These are phyloP conservation scores for Sphaerodactylus townsendi DNA, from an alignment of 2,113 vertebrate genomes.

Conservation along the genomic window DNA sequence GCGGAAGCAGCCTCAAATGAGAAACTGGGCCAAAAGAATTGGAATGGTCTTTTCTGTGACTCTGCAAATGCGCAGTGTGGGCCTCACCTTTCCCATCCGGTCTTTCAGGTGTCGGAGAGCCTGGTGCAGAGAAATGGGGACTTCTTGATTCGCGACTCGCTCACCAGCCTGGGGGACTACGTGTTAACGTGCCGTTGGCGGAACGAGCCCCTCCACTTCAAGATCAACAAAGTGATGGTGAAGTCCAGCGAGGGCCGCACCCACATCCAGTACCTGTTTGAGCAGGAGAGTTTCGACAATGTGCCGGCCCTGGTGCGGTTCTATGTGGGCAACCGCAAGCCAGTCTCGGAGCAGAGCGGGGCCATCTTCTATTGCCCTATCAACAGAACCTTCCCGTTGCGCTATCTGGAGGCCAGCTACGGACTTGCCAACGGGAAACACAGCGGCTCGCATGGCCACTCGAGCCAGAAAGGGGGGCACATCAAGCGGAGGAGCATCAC, in stretches of 20 bases:
- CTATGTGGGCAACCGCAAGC: conserved; percentile 88
- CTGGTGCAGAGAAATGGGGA: conserved; percentile 90
- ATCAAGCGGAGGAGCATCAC: conserved; percentile 96
- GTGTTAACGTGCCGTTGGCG: conserved; percentile 94
- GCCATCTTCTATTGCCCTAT: conserved; percentile 94
- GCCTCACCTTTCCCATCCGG: not conserved
- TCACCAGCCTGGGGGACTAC: conserved; percentile 89
- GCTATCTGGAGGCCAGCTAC: conserved; percentile 96
- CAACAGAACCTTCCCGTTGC: conserved; percentile 93
- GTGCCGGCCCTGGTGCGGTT: conserved; percentile 90
- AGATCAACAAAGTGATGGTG: conserved; percentile 94
- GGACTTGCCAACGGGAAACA: conserved; percentile 86
- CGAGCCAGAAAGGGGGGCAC: conserved; percentile 88
- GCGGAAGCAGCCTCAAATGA: no score
- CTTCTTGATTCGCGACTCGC: conserved; percentile 93
- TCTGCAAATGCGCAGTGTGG: no score
- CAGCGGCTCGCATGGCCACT: conserved; percentile 79
- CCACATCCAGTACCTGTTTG: conserved; percentile 90
- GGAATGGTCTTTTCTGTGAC: no score
- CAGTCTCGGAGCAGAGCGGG: conserved; percentile 85
- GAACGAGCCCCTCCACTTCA: conserved; percentile 91
- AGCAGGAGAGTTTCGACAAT: conserved; percentile 92
- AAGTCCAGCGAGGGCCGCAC: conserved; percentile 85
- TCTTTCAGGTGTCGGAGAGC: conserved; percentile 87
- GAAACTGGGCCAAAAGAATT: no score